These are phyloP conservation scores for Maniola jurtina DNA, from an alignment of 1,140 invertebrate genomes.

Conservation along the genomic window DNA sequence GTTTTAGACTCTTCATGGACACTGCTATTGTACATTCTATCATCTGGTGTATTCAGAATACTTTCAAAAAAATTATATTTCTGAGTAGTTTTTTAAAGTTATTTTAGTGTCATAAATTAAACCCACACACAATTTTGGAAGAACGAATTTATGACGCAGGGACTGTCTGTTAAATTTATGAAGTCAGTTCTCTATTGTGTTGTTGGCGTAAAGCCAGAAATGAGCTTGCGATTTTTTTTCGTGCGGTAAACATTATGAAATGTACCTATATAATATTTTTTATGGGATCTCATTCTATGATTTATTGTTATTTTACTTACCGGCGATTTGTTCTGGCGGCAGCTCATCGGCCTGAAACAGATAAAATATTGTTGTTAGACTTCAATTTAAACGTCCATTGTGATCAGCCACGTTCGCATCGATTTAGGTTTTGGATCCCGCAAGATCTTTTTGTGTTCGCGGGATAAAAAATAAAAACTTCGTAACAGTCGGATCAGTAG, in stretches of 20 bases:
- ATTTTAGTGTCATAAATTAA: constrained; percentile 60
- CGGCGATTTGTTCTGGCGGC: constrained; percentile 77
- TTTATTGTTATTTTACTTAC: constrained; percentile 51
- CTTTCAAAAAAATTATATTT: no score
- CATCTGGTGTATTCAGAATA: no score
- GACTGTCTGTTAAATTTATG: constrained; percentile 53
- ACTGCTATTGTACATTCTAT: no score
- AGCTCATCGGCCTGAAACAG: constrained; percentile 76
- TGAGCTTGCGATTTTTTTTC: constrained; percentile 51
- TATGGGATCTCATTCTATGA: constrained; percentile 16
- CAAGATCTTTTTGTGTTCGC: no score
- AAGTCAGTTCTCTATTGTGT: constrained; percentile 52
- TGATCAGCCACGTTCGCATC: no score
- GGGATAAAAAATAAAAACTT: no score
- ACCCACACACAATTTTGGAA: constrained; percentile 50
- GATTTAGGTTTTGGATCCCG: no score
- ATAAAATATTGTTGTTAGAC: constrained; percentile 25
- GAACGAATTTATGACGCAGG: constrained; percentile 53
- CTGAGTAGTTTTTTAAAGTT: constrained; percentile 41
- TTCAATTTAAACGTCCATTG: neutral
- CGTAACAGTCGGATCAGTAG: no score
- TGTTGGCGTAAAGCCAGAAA: constrained; percentile 53
- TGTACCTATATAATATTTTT: constrained; percentile 31
- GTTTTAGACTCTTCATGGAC: no score
- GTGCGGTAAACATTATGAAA: constrained; percentile 49